Base-by-base conservation (phyloP, 1,140 invertebrate genomes). In the Elysia chlorotica region DNA sequence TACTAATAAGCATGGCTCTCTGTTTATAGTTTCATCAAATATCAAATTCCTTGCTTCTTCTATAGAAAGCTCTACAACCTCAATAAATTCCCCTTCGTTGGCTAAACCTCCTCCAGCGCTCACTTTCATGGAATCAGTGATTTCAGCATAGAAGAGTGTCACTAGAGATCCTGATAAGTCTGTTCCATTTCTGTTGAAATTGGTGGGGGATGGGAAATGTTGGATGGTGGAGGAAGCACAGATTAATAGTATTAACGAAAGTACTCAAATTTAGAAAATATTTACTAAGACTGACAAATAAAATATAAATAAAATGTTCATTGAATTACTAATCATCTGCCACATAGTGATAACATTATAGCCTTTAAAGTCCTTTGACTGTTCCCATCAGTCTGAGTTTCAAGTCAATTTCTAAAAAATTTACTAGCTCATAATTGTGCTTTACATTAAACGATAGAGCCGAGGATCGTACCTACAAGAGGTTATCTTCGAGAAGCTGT, bases 21-120 rank as follows among this genome's bases (percentile, higher is more conserved):
- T 93, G 57, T 91, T 89, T 14, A 93, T 89, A 28, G 90, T 89
- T n/a, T 91, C 89, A 71, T 92, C 90, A 71, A 88, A 88, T 0
- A 96, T 84, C 84, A 95, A 92, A n/a, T 91, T 85, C 78, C 90
- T 90, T 21, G 91, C 90, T 86, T 97, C 91, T 6, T 90, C 87
- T 36, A 96, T 87, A 25, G 90, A 90, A 87, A 95, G 90, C 88
- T 98, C 95, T 28, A 98, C 90, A 0, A 98, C 92, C 83, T 98
- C 95, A 76, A 98, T 98, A 38, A 96, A 87, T 91, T 99, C 96
- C 73, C 95, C 95, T 83, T 97, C 96, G 0, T 92, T 76, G 37
- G 86, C 91, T 48, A 93, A 91, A 57, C 96, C 96, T 67, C 95
- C 95, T 79, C 91, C 91, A 83, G 90, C 81, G 74, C 90, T 87